Evolutionary conservation across 2,888 invertebrate species (phyloP), one percentile per base, ranked within the genome.

Genomic region (Phania funesta): DNA sequence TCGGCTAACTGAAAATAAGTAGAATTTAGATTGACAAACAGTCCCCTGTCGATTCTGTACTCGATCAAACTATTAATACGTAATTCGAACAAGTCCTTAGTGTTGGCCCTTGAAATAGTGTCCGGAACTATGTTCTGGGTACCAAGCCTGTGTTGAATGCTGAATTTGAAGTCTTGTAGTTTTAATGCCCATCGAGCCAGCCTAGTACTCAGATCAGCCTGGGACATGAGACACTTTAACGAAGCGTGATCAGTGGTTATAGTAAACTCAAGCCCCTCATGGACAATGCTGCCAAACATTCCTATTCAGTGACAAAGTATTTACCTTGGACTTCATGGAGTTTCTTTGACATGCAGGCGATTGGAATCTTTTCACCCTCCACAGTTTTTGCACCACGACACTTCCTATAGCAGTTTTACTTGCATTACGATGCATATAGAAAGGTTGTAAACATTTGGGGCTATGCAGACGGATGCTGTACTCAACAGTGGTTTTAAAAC

Each of bases 401-500:
- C 52, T 22, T 54, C 44, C 41, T 54, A 68, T 56, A 18, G 29
- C 67, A 3, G 52, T 67, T 26, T 18, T 56, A 29, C 29, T 68
- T 1, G 44, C 68, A 20, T 56, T 41, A 26, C 68, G 54, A 24
- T 54, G 67, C n/a, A 54, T 67, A 26, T n/a, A 41, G 11, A 67
- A 52, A 7, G 54, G 38, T 35, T 67, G 52, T 38, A 41, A 24
- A 4, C 41, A 52, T 9, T 46, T 3, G 3, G 46, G 46, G 22
- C 58, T 58, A 11, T 64, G 48, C 8, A 64, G 32, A 48, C 65
- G 11, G 52, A 52, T 4, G 65, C 52, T n/a, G 65, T 29, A 18
- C 50, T 65, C 44, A 64, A 20, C 16, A 26, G 38, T 9, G 35
- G 6, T 50, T 70, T 78, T 54, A 71, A 52, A 26, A 64, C 54